These are phyloP conservation scores for Tonatia bakeri DNA, from an alignment of 2,113 vertebrate species.

Conservation along the genomic window DNA sequence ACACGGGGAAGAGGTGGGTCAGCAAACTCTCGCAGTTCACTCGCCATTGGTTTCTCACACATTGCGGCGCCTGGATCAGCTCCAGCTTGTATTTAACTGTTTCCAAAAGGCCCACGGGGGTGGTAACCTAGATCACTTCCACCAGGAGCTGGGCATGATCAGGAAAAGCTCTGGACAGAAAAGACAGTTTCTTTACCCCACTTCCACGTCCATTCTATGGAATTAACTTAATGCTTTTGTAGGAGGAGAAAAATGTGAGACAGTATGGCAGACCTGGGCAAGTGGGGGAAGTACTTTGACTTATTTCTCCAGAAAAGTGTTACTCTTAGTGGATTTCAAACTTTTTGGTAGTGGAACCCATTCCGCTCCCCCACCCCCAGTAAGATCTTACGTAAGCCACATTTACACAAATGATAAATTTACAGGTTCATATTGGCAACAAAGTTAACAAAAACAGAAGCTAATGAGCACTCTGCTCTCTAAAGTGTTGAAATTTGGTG, in stretches of 20 bases:
- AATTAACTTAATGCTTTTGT: background rate
- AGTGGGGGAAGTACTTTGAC: background rate
- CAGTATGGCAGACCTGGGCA: accelerated
- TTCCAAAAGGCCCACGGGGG: background rate
- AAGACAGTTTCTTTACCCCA: background rate
- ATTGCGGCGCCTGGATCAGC: background rate
- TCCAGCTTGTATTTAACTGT: background rate
- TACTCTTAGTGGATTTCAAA: background rate
- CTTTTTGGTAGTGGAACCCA: background rate
- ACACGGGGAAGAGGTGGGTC: background rate
- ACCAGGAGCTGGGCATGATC: background rate
- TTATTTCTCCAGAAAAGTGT: background rate
- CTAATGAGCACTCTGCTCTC: background rate
- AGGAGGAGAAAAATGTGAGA: background rate
- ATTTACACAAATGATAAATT: background rate
- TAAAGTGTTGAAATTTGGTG: background rate
- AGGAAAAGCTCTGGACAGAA: background rate
- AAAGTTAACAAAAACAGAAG: background rate
- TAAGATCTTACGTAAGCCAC: background rate
- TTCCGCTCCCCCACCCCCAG: background rate
- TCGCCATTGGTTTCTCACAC: background rate
- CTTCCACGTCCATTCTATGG: background rate
- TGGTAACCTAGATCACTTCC: background rate
- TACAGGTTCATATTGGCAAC: background rate
- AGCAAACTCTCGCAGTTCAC: too few relatives aligned